phyloP scores from a whole-genome alignment of 1,140 invertebrate species.

The Drosophila ohnishii region DNA sequence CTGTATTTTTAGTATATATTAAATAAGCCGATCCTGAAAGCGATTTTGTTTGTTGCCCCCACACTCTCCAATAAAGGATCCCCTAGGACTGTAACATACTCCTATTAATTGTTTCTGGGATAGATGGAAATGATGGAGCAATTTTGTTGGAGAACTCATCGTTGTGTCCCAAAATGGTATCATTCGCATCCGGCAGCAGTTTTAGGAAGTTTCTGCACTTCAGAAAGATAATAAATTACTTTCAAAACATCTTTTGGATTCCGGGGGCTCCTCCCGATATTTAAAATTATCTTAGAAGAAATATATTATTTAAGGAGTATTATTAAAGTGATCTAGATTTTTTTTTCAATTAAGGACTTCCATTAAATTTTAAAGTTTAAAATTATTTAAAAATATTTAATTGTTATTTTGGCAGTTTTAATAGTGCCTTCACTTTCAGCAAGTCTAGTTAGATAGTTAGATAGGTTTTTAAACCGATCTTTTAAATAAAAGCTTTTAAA shows the following conservation, averaged over 20 bases:
- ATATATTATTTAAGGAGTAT: background rate
- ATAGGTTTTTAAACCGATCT: background rate
- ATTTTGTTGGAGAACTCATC: background rate
- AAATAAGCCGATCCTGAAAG: constrained; percentile 32
- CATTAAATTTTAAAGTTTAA: background rate
- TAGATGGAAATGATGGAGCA: background rate
- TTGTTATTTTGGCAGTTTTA: background rate
- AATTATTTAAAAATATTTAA: background rate
- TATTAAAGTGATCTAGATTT: background rate
- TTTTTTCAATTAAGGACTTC: background rate
- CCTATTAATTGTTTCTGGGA: too few relatives aligned
- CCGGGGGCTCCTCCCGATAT: constrained; percentile 2
- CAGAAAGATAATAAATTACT: constrained; percentile 50
- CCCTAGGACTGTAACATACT: constrained; percentile 6
- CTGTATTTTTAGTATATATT: constrained; percentile 38
- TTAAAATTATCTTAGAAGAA: background rate
- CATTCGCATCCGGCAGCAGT: too few relatives aligned
- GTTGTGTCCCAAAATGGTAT: too few relatives aligned
- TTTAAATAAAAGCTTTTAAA: background rate
- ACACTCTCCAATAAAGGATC: constrained; percentile 39
- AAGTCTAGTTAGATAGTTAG: background rate
- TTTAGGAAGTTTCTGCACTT: constrained; percentile 48
- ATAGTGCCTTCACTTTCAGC: background rate
- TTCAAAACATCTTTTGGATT: constrained; percentile 49
- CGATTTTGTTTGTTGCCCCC: constrained; percentile 22